These are phyloP conservation scores for Onychomys leucogaster DNA, from an alignment of 2,797 vertebrate species.

Conservation along the genomic window DNA sequence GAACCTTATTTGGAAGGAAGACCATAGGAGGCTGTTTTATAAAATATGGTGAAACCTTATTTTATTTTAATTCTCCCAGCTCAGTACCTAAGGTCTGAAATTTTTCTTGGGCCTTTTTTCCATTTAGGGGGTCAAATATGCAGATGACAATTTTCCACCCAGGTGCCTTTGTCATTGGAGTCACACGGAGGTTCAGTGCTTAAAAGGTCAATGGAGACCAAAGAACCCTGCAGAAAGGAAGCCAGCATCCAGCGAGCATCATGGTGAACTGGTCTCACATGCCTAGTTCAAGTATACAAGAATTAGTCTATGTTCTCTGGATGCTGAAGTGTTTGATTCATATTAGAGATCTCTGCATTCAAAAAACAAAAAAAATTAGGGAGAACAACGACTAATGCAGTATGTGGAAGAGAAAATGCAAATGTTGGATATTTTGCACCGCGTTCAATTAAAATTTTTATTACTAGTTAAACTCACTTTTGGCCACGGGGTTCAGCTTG, in stretches of 20 bases:
- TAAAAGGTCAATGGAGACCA: not conserved
- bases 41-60: conserved; percentile 54
- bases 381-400: conserved; percentile 64
- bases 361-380: conserved; percentile 36
- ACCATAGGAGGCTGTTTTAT: conserved; percentile 55
- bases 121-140: not conserved
- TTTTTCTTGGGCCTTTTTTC: conserved; percentile 41
- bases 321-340: conserved; percentile 60
- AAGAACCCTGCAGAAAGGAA: not conserved
- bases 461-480: conserved; percentile 72
- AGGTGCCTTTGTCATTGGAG: not conserved
- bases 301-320: conserved; percentile 56
- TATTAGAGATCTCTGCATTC: conserved; percentile 62
- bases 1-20: conserved; percentile 62
- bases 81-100: conserved; percentile 76
- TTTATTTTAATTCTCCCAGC: conserved; percentile 71
- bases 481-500: conserved; percentile 76
- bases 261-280: not conserved
- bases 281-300: not conserved
- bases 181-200: not conserved
- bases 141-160: conserved; percentile 37
- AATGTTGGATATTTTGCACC: conserved; percentile 69
- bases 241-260: not conserved
- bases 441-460: conserved; percentile 69
- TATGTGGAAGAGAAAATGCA: conserved; percentile 72